Base-by-base conservation (phyloP, 1,140 invertebrate species). In the Drosophila prosaltans region DNA sequence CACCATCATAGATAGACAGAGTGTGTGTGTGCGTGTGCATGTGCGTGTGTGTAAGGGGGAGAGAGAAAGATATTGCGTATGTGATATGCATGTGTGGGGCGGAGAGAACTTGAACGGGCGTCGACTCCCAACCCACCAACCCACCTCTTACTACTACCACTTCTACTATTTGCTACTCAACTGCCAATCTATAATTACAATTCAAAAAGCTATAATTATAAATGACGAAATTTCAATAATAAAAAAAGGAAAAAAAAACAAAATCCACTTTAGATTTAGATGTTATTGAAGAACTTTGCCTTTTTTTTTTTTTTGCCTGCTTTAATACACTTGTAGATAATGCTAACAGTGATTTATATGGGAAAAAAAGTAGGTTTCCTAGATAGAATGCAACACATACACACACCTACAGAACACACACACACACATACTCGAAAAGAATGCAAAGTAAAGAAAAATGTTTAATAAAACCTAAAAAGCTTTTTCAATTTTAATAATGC, bases 161-260 rank as follows among this genome's bases (percentile, higher is more conserved):
- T 51, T 54, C 32, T 55, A 41, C 60, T 9, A 11, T 3, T n/a
- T 16, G 40, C 32, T 24, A 51, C 45, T 51, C 45, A 51, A 51
- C 45, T 51, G 45, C 11, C 71, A 88, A 82, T 88, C 83, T 88
- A 83, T 86, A 83, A 88, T 86, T 82, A 86, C 69, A 86, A 72
- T 88, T 73, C 61, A 51, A 21, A 73, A 48, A 32, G 79, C 82
- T 86, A 86, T 88, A 86, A 88, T 86, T 86, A 88, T 88, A 80
- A 80, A 86, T 86, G 83, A 86, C 83, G 80, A 88, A 88, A 89
- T 72, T 75, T 55, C 21, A 21, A 68, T 2, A 36, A 39, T 45
- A 30, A 32, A 32, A 41, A 43, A 11, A 75, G 10, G 4, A 39
- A 61, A 9, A 54, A 11, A 61, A 21, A 66, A 11, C 48, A 62